Base-by-base conservation (phyloP, 2,797 vertebrate species). In the Anabas testudineus region DNA sequence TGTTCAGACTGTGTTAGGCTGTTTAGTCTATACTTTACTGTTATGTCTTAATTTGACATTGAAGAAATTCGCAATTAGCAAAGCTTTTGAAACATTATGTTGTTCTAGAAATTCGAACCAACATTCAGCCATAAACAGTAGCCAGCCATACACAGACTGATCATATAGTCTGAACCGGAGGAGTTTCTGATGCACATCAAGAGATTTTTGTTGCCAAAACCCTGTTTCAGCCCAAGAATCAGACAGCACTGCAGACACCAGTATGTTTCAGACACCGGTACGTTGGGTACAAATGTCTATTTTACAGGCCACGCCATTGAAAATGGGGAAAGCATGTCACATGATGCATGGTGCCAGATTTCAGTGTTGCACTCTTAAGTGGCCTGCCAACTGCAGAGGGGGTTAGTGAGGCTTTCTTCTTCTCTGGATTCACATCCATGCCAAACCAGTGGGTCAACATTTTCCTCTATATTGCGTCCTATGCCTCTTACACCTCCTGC, bases 401-500 rank as follows among this genome's bases (percentile, higher is more conserved):
- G 71, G 69, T 67, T 74, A 91, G 82, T 90, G 80, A 87, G 88
- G 70, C 77, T 70, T 62, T 61, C 61, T 79, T 84, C 76, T 80
- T 55, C 81, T 86, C 80, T 71, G 88, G 82, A 83, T 43, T 71
- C 76, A 83, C 85, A 84, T 90, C 84, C 69, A 91, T 91, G 88
- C 78, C 79, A 87, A 83, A 81, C 74, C 81, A 85, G 88, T 70
- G 57, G 90, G 75, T 87, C 87, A 66, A 67, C 86, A 68, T 64
- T 66, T 75, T 85, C 74, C 87, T 91, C 76, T 59, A 63, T 83
- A 42, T 78, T 80, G 87, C 86, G 66, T 89, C 91, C 87, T 92
- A 94, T 95, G 94, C 89, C 93, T 91, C 91, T 94, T 73, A 89
- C 89, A 83, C 90, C 91, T 90, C 91, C 92, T 83, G 86, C 89